Conservation (phyloP, 2,797 vertebrate genomes). For the Apogon talboti region DNA sequence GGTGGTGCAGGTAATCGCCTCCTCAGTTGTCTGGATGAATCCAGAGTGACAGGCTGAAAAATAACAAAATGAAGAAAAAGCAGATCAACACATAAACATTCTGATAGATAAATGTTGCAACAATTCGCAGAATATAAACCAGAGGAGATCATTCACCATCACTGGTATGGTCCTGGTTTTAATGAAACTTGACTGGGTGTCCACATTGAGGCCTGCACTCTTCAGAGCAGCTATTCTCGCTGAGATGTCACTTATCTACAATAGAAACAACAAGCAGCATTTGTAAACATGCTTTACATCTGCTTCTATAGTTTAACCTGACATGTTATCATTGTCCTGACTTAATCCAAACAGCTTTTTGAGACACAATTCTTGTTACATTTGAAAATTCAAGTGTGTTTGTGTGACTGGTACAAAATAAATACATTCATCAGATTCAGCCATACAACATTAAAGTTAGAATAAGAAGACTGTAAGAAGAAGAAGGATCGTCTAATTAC, state of each 20-base stretch:
- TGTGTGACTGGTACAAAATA: too few species aligned
- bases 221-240: constrained; percentile 83
- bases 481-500: too few species aligned
- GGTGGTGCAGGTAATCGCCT: constrained; percentile 81
- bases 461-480: too few species aligned
- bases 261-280: constrained; percentile 1
- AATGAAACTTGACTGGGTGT: constrained; percentile 65
- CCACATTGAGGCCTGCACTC: constrained; percentile 83
- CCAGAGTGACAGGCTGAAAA: constrained; percentile 75
- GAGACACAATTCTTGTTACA: too few species aligned
- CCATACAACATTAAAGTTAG: too few species aligned
- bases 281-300: not conserved
- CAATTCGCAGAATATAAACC: not conserved
- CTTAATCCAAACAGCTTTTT: too few species aligned
- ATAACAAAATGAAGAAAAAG: not conserved
- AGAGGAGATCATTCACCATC: constrained; percentile 49
- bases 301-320: too few species aligned
- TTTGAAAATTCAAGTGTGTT: too few species aligned
- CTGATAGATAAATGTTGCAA: too few species aligned
- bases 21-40: constrained; percentile 77
- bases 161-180: constrained; percentile 64
- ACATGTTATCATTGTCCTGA: too few species aligned
- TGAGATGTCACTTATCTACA: constrained; percentile 81
- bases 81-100: too few species aligned
- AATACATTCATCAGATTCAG: too few species aligned